Evolutionary conservation across 2,888 invertebrate species (phyloP).

Genomic region (Cynaeus angustus): DNA sequence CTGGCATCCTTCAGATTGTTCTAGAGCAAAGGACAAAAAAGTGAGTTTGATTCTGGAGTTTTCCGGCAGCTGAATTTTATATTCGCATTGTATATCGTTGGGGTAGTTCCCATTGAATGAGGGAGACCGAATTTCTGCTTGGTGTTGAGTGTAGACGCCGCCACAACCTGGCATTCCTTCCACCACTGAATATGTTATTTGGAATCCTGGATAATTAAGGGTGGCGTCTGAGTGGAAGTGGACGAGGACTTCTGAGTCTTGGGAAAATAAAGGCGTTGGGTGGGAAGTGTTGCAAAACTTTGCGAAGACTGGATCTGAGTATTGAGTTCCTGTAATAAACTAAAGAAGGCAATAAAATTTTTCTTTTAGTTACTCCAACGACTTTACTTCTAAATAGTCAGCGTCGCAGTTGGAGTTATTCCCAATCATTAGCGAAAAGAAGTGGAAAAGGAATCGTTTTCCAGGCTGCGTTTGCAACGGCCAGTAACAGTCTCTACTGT

Average conservation of each 20-base stretch:
- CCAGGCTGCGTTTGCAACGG: constrained; percentile 77
- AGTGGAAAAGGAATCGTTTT: constrained; percentile 87
- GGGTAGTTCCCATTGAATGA: constrained; percentile 74
- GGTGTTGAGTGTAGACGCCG: constrained; percentile 79
- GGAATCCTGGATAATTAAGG: constrained; percentile 85
- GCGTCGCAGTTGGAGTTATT: constrained; percentile 81
- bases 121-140: constrained; percentile 78
- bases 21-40: constrained; percentile 80
- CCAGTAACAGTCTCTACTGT: constrained; percentile 90
- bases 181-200: constrained; percentile 83
- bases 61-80: constrained; percentile 81
- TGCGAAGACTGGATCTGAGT: constrained; percentile 70
- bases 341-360: not conserved
- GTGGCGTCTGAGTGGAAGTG: constrained; percentile 90
- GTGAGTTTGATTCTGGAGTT: constrained; percentile 79
- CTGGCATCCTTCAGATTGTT: constrained; percentile 75
- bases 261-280: constrained; percentile 82
- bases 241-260: constrained; percentile 77
- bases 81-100: constrained; percentile 82
- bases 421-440: constrained; percentile 84
- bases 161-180: constrained; percentile 89
- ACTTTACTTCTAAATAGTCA: constrained; percentile 83
- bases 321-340: constrained; percentile 47
- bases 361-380: too few relatives aligned
- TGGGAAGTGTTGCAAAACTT: constrained; percentile 84